A percentile compares a stretch with the other conserved stretches of the same genome.
These are phyloP conservation scores for Manduca sexta DNA, from an alignment of 1,140 invertebrate species.

Conservation along the genomic window DNA sequence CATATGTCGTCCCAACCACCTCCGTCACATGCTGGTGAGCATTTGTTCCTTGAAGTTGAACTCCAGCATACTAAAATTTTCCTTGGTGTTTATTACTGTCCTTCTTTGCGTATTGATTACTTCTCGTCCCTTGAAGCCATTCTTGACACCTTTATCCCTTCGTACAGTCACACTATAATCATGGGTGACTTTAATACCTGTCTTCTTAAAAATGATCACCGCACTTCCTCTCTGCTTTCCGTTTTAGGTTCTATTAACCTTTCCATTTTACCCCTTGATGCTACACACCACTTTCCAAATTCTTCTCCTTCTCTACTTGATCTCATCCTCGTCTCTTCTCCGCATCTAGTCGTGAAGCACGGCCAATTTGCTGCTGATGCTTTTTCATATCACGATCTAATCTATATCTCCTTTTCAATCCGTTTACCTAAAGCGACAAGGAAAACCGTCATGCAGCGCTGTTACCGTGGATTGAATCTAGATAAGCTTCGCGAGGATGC, in stretches of 20 bases:
- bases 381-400: conserved; percentile 16
- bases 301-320: conserved; percentile 9
- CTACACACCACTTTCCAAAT: conserved; percentile 13
- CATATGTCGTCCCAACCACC: conserved; percentile 1
- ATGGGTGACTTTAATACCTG: conserved; percentile 7
- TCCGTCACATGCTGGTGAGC: not conserved
- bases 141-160: not conserved
- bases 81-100: conserved; percentile 5
- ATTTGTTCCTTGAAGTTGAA: not conserved
- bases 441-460: too few relatives aligned
- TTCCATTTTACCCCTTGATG: conserved; percentile 1
- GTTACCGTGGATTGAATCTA: too few relatives aligned
- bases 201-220: conserved; percentile 8
- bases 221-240: not conserved
- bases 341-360: conserved; percentile 1
- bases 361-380: conserved; percentile 13
- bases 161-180: not conserved
- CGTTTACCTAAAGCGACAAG: too few relatives aligned
- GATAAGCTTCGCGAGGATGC: too few relatives aligned
- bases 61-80: conserved; percentile 1
- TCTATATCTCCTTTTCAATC: conserved; percentile 9
- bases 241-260: conserved; percentile 3
- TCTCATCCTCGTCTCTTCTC: conserved; percentile 8
- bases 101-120: conserved; percentile 1
- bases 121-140: not conserved